A percentile compares a stretch with the other conserved stretches of the same genome.
Conservation (phyloP, 2,888 invertebrate species). For the Leptarthrus brevirostris region DNA sequence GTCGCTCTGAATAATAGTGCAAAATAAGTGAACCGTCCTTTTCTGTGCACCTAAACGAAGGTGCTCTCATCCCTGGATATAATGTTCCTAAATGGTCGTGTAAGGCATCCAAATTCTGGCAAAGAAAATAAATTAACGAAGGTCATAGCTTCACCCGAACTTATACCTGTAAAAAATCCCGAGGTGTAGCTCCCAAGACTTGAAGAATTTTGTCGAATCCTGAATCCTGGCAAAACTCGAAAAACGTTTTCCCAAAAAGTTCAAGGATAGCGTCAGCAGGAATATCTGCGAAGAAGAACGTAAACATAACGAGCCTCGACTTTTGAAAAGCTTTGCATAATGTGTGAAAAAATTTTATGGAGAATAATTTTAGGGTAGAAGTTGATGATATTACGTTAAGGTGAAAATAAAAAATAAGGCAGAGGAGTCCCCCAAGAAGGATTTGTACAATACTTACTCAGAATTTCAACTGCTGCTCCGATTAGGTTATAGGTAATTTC, state of each 20-base stretch:
- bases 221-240: constrained; percentile 95
- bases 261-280: constrained; percentile 91
- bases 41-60: constrained; percentile 95
- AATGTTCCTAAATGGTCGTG: constrained; percentile 94
- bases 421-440: neutral
- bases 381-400: neutral
- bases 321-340: neutral
- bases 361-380: neutral
- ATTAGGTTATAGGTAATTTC: constrained; percentile 95
- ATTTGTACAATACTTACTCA: constrained; percentile 76
- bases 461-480: constrained; percentile 88
- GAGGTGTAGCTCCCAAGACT: constrained; percentile 92
- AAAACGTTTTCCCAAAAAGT: constrained; percentile 93
- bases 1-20: constrained; percentile 96
- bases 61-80: constrained; percentile 94
- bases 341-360: neutral
- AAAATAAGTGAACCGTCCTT: constrained; percentile 90
- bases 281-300: constrained; percentile 75
- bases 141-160: neutral
- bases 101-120: constrained; percentile 92
- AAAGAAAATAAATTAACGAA: neutral
- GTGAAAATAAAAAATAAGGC: neutral
- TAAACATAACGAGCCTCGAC: neutral
- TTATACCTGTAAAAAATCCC: constrained; percentile 88
- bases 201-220: constrained; percentile 97